These are phyloP conservation scores for Diarsia dahlii DNA, from an alignment of 2,888 invertebrate genomes.

Conservation along the genomic window DNA sequence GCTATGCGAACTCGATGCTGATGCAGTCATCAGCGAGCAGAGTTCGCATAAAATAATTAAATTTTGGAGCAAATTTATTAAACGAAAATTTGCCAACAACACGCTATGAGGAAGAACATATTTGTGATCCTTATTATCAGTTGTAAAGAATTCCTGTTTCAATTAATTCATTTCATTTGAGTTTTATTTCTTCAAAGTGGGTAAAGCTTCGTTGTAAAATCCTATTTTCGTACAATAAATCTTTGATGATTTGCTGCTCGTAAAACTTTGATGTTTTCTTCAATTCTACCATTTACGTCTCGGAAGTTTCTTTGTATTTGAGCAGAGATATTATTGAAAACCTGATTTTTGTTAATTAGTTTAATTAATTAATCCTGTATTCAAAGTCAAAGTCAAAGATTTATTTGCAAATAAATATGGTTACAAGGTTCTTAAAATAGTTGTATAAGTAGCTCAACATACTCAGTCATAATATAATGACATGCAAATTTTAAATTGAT, in stretches of 20 bases:
- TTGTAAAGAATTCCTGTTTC: conserved; percentile 26
- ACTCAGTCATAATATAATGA: no score
- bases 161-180: conserved; percentile 36
- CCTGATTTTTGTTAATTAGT: conserved; percentile 11
- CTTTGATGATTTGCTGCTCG: conserved; percentile 57
- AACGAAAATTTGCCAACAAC: no score
- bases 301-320: conserved; percentile 33
- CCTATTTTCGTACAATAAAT: conserved; percentile 57
- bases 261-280: conserved; percentile 56
- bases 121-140: conserved; percentile 17
- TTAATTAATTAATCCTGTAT: not conserved
- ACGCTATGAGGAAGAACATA: not conserved
- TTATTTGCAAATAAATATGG: no score
- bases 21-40: no score
- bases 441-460: no score
- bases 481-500: no score
- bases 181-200: conserved; percentile 44
- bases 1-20: no score
- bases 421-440: no score
- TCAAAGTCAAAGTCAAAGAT: no score
- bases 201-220: conserved; percentile 44
- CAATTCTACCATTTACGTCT: conserved; percentile 20
- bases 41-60: no score
- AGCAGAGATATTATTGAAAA: conserved; percentile 16
- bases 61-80: no score